Percentiles rank a stretch among this genome's conserved stretches.
Conservation (phyloP, 2,888 invertebrate species). For the Entomobrya multifasciata region DNA sequence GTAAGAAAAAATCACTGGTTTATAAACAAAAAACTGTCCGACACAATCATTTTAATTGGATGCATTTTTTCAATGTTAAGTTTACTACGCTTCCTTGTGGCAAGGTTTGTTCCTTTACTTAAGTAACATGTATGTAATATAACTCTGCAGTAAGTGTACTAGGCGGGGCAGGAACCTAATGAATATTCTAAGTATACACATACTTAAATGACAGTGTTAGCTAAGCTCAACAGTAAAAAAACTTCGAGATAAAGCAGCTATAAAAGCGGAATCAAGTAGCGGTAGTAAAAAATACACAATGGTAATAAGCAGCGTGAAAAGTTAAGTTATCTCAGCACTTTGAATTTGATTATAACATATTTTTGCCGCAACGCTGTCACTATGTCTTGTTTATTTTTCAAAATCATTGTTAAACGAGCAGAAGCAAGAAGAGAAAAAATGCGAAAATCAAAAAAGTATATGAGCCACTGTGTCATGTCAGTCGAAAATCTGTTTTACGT, state of each 20-base stretch:
- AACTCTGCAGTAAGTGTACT: too few relatives aligned
- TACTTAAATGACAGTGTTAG: too few relatives aligned
- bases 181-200: too few relatives aligned
- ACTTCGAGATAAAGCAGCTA: neutral
- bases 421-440: neutral
- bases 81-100: neutral
- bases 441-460: neutral
- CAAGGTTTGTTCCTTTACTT: too few relatives aligned
- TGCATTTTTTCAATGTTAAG: neutral
- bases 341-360: neutral
- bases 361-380: neutral
- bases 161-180: constrained; percentile 8
- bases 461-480: constrained; percentile 61
- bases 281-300: constrained; percentile 39
- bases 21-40: too few relatives aligned
- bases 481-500: constrained; percentile 44
- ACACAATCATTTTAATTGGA: constrained; percentile 28
- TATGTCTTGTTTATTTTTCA: constrained; percentile 45
- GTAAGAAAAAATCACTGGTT: too few relatives aligned
- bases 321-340: neutral
- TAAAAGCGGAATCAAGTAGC: constrained; percentile 64
- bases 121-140: too few relatives aligned
- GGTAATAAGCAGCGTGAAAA: neutral
- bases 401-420: constrained; percentile 26
- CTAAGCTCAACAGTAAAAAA: neutral